Evolutionary conservation across 2,888 invertebrate species (phyloP).

Genomic region (Dioctria linearis): DNA sequence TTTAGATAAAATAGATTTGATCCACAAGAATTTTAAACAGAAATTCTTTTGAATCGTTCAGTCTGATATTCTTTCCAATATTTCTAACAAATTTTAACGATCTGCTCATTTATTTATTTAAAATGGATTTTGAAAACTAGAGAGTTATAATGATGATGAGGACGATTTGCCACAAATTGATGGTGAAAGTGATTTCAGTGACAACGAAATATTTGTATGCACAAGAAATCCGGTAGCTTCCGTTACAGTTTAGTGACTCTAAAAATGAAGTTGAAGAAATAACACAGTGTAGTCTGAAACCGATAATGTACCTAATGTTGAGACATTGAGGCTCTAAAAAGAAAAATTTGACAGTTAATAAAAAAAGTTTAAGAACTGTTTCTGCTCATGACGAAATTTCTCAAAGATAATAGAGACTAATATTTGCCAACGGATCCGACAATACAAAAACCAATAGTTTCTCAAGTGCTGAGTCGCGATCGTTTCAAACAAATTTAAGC

Average conservation of each 20-base stretch:
- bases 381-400: too few relatives aligned
- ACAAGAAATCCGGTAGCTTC: background rate
- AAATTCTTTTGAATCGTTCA: slow-evolving; percentile 1
- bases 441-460: too few relatives aligned
- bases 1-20: background rate
- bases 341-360: too few relatives aligned
- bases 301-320: slow-evolving; percentile 1
- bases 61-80: background rate
- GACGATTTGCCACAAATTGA: background rate
- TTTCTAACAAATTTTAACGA: background rate
- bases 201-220: background rate
- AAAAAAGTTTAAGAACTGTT: too few relatives aligned
- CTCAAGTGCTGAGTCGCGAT: too few relatives aligned
- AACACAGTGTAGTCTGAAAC: background rate
- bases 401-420: too few relatives aligned
- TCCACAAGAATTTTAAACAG: background rate
- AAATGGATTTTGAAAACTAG: background rate
- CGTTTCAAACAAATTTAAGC: too few relatives aligned
- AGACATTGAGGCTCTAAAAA: background rate
- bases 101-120: background rate
- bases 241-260: too few relatives aligned
- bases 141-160: background rate
- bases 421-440: too few relatives aligned
- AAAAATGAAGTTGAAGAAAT: too few relatives aligned
- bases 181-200: background rate